A percentile compares a stretch with the other conserved stretches of the same genome.
Evolutionary conservation across 2,113 vertebrate genomes (phyloP).

Genomic region (Lepisosteus oculatus): DNA sequence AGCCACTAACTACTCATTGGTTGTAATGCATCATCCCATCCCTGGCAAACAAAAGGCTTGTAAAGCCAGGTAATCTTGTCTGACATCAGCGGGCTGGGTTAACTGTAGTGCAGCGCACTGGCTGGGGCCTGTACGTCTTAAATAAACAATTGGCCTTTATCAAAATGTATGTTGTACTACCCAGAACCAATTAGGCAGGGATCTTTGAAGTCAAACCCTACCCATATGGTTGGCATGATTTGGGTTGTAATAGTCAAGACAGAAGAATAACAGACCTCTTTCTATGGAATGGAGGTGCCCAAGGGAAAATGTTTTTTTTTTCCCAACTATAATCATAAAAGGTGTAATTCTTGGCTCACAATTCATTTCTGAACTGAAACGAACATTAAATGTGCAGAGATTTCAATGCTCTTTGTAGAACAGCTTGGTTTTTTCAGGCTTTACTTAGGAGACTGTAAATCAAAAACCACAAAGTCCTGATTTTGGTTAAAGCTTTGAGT

Average conservation of each 20-base stretch:
- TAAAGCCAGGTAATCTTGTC: constrained; percentile 62
- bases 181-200: neutral
- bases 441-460: too few species aligned
- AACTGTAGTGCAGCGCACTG: neutral
- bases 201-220: constrained; percentile 7
- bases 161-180: neutral
- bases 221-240: constrained; percentile 13
- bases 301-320: neutral
- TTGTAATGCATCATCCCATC: constrained; percentile 49
- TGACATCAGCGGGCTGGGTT: constrained; percentile 52
- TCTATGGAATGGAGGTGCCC: neutral
- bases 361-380: too few species aligned
- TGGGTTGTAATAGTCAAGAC: neutral
- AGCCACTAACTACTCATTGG: constrained; percentile 53
- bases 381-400: too few species aligned
- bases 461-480: too few species aligned
- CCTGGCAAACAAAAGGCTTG: constrained; percentile 58
- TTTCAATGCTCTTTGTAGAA: too few species aligned
- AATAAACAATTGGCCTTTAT: constrained; percentile 8
- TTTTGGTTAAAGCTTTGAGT: too few species aligned
- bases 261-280: neutral
- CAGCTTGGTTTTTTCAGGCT: too few species aligned
- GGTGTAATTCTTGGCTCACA: neutral
- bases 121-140: constrained; percentile 2
- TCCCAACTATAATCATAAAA: neutral